phyloP scores from a whole-genome alignment of 2,113 vertebrate species.

The Spea bombifrons region DNA sequence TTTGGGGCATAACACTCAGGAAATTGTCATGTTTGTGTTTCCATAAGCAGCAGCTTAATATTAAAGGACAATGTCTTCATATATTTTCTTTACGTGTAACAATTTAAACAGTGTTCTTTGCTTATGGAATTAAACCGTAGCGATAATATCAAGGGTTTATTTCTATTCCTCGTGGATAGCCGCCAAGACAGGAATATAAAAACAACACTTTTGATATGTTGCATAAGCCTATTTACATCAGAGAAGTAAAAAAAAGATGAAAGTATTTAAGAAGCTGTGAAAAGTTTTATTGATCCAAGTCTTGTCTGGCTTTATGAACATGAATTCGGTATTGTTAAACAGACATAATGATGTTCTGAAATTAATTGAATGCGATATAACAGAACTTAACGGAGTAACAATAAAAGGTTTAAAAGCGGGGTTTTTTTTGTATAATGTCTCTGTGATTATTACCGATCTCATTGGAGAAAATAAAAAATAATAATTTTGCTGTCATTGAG shows the following conservation, averaged over 20 bases:
- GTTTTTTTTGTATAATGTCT: not conserved
- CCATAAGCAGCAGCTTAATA: too few species aligned
- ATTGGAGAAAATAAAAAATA: not conserved
- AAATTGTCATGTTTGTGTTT: too few species aligned
- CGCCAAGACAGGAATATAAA: not conserved
- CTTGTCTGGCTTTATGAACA: not conserved
- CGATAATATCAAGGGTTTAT: not conserved
- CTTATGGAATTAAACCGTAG: not conserved
- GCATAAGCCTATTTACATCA: conserved; percentile 1
- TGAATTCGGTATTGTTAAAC: conserved; percentile 7
- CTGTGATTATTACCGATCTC: not conserved
- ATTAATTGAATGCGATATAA: conserved; percentile 11
- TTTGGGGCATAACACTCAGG: too few species aligned
- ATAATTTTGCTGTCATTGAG: not conserved
- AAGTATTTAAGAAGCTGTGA: conserved; percentile 1
- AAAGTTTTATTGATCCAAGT: conserved; percentile 2
- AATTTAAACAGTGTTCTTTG: not conserved
- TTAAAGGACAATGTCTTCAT: not conserved
- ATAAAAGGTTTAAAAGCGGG: not conserved
- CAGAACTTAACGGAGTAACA: not conserved
- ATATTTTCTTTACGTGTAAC: not conserved
- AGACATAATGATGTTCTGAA: conserved; percentile 3
- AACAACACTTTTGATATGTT: not conserved
- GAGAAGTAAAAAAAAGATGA: not conserved
- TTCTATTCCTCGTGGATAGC: not conserved